phyloP scores from a whole-genome alignment of 2,113 vertebrate species.

The Channa maculata region DNA sequence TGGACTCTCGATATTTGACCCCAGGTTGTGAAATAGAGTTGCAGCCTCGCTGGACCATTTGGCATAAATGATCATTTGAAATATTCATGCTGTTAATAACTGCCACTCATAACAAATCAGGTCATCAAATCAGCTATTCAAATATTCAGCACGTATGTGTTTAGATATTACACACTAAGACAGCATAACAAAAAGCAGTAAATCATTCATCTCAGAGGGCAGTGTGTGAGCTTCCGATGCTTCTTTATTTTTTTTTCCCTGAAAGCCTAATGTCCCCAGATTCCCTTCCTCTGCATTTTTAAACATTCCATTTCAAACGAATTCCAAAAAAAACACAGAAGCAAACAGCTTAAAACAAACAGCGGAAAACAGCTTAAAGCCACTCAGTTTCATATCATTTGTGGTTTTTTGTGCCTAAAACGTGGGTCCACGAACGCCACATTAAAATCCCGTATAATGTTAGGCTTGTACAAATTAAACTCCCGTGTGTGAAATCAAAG shows the following conservation, averaged over 20 bases:
- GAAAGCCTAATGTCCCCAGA: not conserved
- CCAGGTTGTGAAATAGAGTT: slow-evolving; percentile 14
- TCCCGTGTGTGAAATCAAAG: slow-evolving; percentile 42
- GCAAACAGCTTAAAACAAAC: not conserved
- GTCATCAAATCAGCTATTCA: slow-evolving; percentile 24
- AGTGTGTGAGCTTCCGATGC: slow-evolving; percentile 9
- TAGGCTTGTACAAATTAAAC: slow-evolving; percentile 18
- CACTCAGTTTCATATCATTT: not conserved
- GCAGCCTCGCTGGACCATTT: slow-evolving; percentile 35
- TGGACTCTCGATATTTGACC: slow-evolving; percentile 53
- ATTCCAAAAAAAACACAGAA: not conserved
- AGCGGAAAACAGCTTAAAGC: not conserved
- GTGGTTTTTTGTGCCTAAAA: not conserved
- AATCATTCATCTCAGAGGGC: slow-evolving; percentile 29
- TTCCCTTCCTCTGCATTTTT: not conserved
- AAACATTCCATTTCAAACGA: not conserved
- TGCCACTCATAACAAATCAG: slow-evolving; percentile 31
- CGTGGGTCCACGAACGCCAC: not conserved
- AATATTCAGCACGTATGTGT: not conserved
- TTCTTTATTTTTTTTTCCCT: slow-evolving; percentile 1
- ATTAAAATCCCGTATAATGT: slow-evolving; percentile 17
- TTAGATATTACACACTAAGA: slow-evolving; percentile 23
- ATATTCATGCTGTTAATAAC: slow-evolving; percentile 25
- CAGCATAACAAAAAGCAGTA: slow-evolving; percentile 12
- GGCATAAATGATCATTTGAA: slow-evolving; percentile 43